These are phyloP conservation scores for Conger conger DNA, from an alignment of 2,113 vertebrate species.

Conservation along the genomic window DNA sequence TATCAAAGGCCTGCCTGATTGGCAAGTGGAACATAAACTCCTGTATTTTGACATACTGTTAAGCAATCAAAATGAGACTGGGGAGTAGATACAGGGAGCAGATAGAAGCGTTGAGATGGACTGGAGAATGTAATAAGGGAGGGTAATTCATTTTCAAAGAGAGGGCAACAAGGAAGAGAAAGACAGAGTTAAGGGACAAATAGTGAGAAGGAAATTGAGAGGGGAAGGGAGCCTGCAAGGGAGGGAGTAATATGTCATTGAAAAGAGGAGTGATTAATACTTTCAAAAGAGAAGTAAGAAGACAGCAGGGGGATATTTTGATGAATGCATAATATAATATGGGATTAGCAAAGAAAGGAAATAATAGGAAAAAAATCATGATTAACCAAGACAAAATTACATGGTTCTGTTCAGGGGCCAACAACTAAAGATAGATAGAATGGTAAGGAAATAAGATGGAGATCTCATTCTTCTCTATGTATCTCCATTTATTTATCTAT, in stretches of 20 bases:
- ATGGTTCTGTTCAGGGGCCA: slow-evolving; percentile 39
- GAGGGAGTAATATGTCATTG: neutral
- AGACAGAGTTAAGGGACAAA: neutral
- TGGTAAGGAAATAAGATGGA: slow-evolving; percentile 27
- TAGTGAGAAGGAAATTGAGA: neutral
- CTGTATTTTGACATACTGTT: neutral
- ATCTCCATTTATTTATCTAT: slow-evolving; percentile 12
- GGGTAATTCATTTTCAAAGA: neutral
- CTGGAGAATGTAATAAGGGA: slow-evolving; percentile 14
- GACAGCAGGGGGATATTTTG: slow-evolving; percentile 16
- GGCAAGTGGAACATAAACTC: slow-evolving; percentile 9
- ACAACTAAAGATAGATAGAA: slow-evolving; percentile 45
- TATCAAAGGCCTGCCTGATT: slow-evolving; percentile 50
- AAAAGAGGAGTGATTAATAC: neutral
- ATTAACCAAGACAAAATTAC: slow-evolving; percentile 51
- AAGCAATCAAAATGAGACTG: neutral
- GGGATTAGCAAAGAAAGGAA: slow-evolving; percentile 29
- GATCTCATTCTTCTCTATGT: slow-evolving; percentile 19
- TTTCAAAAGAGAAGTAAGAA: neutral
- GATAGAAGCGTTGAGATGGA: slow-evolving; percentile 30
- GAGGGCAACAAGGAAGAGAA: neutral
- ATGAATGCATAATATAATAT: neutral
- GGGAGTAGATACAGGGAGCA: slow-evolving; percentile 48
- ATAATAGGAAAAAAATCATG: slow-evolving; percentile 25
- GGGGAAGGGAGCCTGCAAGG: neutral